Conservation (phyloP, 1,140 invertebrate genomes). For the Panagrolaimus sp. region DNA sequence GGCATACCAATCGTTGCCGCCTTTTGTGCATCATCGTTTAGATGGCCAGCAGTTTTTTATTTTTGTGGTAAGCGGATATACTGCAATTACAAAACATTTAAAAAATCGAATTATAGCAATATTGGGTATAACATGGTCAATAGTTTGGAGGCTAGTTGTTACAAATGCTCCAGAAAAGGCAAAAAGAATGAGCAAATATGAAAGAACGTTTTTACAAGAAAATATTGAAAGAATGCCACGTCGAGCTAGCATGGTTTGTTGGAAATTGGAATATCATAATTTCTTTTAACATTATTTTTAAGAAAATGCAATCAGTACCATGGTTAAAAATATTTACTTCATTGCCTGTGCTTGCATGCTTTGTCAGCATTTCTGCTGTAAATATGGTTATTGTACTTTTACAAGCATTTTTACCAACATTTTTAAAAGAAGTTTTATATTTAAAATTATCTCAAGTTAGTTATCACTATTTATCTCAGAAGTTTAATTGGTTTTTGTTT, state of each 20-base stretch:
- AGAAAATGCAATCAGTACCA: not conserved
- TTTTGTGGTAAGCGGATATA: not conserved
- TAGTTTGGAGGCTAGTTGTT: not conserved
- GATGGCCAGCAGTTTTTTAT: slow-evolving; percentile 15
- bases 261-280: not conserved
- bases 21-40: not conserved
- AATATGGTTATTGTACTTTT: slow-evolving; percentile 13
- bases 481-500: not conserved
- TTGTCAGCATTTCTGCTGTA: not conserved
- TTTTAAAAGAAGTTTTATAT: slow-evolving; percentile 9
- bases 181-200: not conserved
- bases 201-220: not conserved
- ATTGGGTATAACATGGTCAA: not conserved
- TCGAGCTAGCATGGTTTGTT: not conserved
- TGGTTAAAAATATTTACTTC: slow-evolving; percentile 3
- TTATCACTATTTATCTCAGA: not conserved
- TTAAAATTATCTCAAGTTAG: not conserved
- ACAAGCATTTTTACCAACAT: slow-evolving; percentile 12
- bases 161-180: slow-evolving; percentile 14
- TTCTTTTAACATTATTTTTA: not conserved
- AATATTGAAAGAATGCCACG: not conserved
- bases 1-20: not conserved
- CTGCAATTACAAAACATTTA: too few relatives aligned
- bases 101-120: not conserved
- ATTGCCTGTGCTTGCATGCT: not conserved